Conservation (phyloP, 2,888 invertebrate species). For the Caenorhabditis wallacei region DNA sequence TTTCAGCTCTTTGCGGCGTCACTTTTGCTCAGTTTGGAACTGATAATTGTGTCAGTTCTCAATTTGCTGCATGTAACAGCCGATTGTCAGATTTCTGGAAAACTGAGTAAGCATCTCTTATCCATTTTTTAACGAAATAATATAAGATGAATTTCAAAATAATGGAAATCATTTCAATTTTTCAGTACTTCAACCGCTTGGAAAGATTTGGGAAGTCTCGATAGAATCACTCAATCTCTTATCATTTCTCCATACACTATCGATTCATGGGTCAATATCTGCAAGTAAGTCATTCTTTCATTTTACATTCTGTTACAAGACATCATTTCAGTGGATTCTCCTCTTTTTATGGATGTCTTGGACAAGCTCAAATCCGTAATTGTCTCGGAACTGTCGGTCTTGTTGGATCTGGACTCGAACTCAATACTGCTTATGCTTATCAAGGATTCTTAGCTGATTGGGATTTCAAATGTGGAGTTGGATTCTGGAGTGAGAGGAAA, state of each 20-base stretch:
- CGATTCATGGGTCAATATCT: conserved; percentile 65
- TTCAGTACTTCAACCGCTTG: conserved; percentile 62
- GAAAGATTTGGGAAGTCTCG: conserved; percentile 45
- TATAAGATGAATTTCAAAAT: no score
- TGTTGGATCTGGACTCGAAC: conserved; percentile 60
- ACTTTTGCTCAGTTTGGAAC: conserved; percentile 47
- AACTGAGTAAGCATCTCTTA: conserved; percentile 52
- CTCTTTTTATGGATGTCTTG: conserved; percentile 69
- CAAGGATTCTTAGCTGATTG: conserved; percentile 69
- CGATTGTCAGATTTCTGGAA: conserved; percentile 65
- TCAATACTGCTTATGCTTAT: conserved; percentile 59
- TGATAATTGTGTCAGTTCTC: conserved; percentile 61
- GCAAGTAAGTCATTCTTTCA: conserved; percentile 64
- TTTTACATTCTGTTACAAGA: not conserved
- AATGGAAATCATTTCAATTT: no score
- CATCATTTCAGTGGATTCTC: conserved; percentile 66
- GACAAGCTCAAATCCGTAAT: conserved; percentile 67
- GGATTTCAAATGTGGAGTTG: conserved; percentile 73
- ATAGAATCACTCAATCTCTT: conserved; percentile 64
- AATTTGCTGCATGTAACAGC: conserved; percentile 56
- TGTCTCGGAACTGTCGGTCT: conserved; percentile 70
- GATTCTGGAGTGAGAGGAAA: conserved; percentile 66
- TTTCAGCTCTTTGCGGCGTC: conserved; percentile 48
- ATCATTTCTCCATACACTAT: conserved; percentile 63
- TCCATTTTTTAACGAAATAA: not conserved